Percentiles rank a stretch among this genome's conserved stretches.
Conservation (phyloP, 1,140 invertebrate species). For the Apis florea region DNA sequence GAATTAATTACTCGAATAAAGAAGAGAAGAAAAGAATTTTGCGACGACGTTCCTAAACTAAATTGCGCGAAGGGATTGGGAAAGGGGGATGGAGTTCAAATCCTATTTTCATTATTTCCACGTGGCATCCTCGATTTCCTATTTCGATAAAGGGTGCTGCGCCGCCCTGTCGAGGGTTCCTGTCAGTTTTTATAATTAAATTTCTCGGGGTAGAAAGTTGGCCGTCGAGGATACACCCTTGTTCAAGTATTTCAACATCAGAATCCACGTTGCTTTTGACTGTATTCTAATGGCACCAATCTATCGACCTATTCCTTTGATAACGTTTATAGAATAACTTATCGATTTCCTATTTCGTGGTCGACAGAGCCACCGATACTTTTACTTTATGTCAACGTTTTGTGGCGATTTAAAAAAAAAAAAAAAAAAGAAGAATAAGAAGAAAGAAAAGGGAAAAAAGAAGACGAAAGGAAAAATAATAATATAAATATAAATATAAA, state of each 20-base stretch:
- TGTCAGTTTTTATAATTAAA: slow-evolving; percentile 49
- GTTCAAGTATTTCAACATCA: neutral
- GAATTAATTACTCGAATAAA: neutral
- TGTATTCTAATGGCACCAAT: slow-evolving; percentile 44
- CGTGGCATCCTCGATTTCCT: slow-evolving; percentile 52
- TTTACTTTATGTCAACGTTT: slow-evolving; percentile 53
- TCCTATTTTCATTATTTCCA: slow-evolving; percentile 53
- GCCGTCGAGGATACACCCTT: neutral
- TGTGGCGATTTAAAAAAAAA: slow-evolving; percentile 33
- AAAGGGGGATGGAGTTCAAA: slow-evolving; percentile 15
- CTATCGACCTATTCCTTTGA: slow-evolving; percentile 49
- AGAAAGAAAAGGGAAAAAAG: neutral
- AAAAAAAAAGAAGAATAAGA: neutral
- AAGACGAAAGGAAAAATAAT: neutral
- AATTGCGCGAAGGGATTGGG: slow-evolving; percentile 27
- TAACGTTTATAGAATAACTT: slow-evolving; percentile 51
- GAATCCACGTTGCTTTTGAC: slow-evolving; percentile 40
- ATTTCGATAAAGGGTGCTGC: slow-evolving; percentile 38
- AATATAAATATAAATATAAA: neutral
- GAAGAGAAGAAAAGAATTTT: neutral
- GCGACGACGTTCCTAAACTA: neutral
- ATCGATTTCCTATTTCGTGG: slow-evolving; percentile 66
- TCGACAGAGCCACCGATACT: slow-evolving; percentile 27
- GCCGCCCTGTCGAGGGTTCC: slow-evolving; percentile 34
- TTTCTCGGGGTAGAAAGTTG: slow-evolving; percentile 13